phyloP scores from a whole-genome alignment of 2,888 invertebrate genomes.

The Hypercompe scribonia region DNA sequence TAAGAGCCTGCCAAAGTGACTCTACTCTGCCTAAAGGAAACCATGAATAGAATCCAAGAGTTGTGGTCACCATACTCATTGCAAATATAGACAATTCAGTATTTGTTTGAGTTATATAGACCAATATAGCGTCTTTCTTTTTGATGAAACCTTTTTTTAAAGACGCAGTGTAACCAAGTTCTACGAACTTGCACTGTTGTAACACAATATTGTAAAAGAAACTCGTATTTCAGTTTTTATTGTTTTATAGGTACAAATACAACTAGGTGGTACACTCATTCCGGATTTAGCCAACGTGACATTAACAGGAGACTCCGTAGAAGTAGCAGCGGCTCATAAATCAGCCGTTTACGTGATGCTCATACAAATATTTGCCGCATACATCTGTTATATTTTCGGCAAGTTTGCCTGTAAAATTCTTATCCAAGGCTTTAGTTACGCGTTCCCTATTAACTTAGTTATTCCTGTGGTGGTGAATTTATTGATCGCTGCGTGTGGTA shows the following conservation, averaged over 20 bases:
- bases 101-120: too few relatives aligned
- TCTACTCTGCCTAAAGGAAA: too few relatives aligned
- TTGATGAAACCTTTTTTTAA: too few relatives aligned
- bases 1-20: too few relatives aligned
- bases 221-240: neutral
- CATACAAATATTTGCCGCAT: conserved; percentile 93
- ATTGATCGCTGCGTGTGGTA: conserved; percentile 95
- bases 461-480: conserved; percentile 96
- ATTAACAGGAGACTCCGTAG: conserved; percentile 91
- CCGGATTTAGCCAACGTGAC: conserved; percentile 93
- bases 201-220: neutral
- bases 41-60: too few relatives aligned
- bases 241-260: conserved; percentile 86
- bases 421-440: conserved; percentile 98
- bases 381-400: conserved; percentile 96
- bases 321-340: conserved; percentile 90
- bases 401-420: conserved; percentile 98
- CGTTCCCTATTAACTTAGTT: conserved; percentile 97
- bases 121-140: too few relatives aligned
- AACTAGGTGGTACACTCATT: conserved; percentile 86
- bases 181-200: neutral
- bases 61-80: too few relatives aligned
- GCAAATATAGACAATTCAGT: too few relatives aligned
- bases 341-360: conserved; percentile 92
- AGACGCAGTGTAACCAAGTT: neutral